phyloP scores from a whole-genome alignment of 1,140 invertebrate genomes.

The Grapholita molesta region DNA sequence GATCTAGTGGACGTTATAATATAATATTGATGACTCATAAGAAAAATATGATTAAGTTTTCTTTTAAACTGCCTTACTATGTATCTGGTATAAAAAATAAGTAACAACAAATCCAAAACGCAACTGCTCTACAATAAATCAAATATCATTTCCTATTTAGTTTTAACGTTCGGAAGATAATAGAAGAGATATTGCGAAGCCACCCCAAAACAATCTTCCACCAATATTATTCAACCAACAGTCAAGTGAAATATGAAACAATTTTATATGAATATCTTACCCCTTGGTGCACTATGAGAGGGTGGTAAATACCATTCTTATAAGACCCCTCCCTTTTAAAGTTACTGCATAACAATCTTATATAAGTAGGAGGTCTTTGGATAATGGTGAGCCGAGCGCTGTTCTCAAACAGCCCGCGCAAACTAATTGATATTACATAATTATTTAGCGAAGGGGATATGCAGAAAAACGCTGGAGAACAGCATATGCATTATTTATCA shows the following conservation, averaged over 20 bases:
- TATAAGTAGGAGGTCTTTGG: conserved; percentile 10
- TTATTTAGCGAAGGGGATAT: conserved; percentile 33
- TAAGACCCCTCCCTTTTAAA: conserved; percentile 4
- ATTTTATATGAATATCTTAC: conserved; percentile 28
- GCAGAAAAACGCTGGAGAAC: conserved; percentile 18
- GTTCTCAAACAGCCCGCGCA: conserved; percentile 21
- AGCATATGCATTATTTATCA: conserved; percentile 39
- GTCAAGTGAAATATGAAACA: conserved; percentile 33
- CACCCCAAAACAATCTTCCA: conserved; percentile 3
- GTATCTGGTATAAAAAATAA: too few species aligned
- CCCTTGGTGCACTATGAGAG: conserved; percentile 17
- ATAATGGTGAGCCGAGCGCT: conserved; percentile 24
- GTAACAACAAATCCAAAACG: too few species aligned
- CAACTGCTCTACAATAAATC: neutral
- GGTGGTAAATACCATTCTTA: conserved; percentile 22
- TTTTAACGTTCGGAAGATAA: neutral
- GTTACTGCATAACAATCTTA: neutral
- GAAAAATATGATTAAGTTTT: too few species aligned
- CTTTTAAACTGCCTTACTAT: too few species aligned
- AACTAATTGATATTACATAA: conserved; percentile 57
- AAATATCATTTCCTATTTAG: neutral
- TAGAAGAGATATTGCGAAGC: neutral
- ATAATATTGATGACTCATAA: too few species aligned
- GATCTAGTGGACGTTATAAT: too few species aligned
- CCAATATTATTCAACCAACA: conserved; percentile 25